Percentiles rank a stretch among this genome's conserved stretches.
phyloP scores from a whole-genome alignment of 1,140 invertebrate genomes.

The Hycleus phaleratus region DNA sequence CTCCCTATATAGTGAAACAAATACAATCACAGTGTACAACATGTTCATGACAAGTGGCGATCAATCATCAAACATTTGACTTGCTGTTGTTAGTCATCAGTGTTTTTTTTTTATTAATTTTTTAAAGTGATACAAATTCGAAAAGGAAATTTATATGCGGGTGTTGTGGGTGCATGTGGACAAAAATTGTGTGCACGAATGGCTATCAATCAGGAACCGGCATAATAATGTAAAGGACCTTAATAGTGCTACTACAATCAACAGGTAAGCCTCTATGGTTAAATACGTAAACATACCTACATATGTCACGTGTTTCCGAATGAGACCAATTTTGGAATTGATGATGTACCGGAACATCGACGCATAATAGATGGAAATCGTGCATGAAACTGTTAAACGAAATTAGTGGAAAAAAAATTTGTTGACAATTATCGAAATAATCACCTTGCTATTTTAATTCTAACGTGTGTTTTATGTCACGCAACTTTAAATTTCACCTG shows the following conservation, averaged over 20 bases:
- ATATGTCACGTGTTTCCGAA: slow-evolving; percentile 12
- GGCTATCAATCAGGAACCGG: not conserved
- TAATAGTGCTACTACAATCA: slow-evolving; percentile 9
- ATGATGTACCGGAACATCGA: not conserved
- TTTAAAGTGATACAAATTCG: no score
- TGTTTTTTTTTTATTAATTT: no score
- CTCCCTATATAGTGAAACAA: no score
- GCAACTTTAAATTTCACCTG: no score
- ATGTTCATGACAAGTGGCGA: no score
- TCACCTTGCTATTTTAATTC: not conserved
- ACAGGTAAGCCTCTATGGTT: slow-evolving; percentile 15
- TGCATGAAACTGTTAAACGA: not conserved
- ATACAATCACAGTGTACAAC: no score
- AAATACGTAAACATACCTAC: slow-evolving; percentile 1
- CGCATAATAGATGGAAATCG: not conserved
- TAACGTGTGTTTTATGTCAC: no score
- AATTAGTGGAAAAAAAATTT: not conserved
- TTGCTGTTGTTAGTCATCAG: no score
- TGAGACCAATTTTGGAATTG: slow-evolving; percentile 1
- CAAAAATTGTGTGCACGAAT: no score
- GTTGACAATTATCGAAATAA: not conserved
- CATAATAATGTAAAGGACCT: not conserved
- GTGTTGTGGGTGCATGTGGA: no score
- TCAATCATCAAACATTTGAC: no score
- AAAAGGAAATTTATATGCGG: no score